These are phyloP conservation scores for Thymelicus sylvestris DNA, from an alignment of 2,888 invertebrate genomes.

Conservation along the genomic window DNA sequence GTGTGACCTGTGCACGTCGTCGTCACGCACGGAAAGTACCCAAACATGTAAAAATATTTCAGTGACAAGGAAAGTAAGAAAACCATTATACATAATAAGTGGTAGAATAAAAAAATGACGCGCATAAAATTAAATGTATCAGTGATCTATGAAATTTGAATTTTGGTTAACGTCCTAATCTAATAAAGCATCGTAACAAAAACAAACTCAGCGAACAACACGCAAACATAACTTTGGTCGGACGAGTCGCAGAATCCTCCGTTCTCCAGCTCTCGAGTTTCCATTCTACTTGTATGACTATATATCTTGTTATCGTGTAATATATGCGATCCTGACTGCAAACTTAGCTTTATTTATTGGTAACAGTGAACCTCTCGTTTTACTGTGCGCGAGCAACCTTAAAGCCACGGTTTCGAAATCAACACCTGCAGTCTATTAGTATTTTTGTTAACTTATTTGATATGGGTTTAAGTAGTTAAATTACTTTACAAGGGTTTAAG, in stretches of 20 bases:
- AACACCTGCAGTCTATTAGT: neutral
- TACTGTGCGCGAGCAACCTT: conserved; percentile 5
- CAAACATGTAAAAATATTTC: too few relatives aligned
- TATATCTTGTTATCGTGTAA: conserved; percentile 37
- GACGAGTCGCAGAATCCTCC: conserved; percentile 9
- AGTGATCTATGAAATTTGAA: too few relatives aligned
- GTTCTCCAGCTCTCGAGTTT: conserved; percentile 31
- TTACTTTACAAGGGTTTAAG: too few relatives aligned
- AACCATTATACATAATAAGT: too few relatives aligned
- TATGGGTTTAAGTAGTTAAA: too few relatives aligned
- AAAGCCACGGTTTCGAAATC: neutral
- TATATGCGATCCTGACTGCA: conserved; percentile 52
- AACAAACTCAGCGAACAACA: neutral
- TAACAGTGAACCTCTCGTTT: conserved; percentile 29
- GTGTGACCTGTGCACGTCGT: too few relatives aligned
- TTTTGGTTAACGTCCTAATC: too few relatives aligned
- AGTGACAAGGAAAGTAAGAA: too few relatives aligned
- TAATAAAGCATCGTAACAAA: neutral
- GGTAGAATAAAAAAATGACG: too few relatives aligned
- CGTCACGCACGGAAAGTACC: too few relatives aligned
- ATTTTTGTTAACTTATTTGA: too few relatives aligned
- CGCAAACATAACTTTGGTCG: conserved; percentile 19
- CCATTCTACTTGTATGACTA: conserved; percentile 36
- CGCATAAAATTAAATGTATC: too few relatives aligned
- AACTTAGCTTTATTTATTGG: conserved; percentile 49